Conservation (phyloP, 2,797 vertebrate species). For the Alectoris magna region DNA sequence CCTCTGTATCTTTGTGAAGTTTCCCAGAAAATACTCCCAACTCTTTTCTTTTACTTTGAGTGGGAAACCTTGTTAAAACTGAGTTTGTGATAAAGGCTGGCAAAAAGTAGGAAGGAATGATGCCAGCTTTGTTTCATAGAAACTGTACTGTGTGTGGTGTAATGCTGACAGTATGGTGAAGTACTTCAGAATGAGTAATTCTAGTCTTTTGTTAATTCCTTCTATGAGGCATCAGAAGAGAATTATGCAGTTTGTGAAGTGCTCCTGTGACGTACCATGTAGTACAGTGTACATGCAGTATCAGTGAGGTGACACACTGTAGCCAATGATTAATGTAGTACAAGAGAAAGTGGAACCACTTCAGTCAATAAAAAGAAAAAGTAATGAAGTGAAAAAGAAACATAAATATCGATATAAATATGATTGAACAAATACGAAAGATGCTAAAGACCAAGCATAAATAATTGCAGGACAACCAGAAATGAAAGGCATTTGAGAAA, state of each 20-base stretch:
- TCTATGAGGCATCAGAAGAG: not conserved
- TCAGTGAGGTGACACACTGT: not conserved
- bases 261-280: not conserved
- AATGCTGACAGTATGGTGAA: not conserved
- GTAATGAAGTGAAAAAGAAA: not conserved
- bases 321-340: not conserved
- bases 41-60: not conserved
- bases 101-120: not conserved
- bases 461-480: not conserved
- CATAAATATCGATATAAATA: not conserved
- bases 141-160: not conserved
- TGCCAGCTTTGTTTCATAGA: not conserved
- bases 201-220: not conserved
- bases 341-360: not conserved
- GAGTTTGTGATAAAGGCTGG: not conserved
- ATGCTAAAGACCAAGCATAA: not conserved
- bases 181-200: not conserved
- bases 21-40: fast-evolving
- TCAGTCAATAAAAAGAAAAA: not conserved
- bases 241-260: not conserved
- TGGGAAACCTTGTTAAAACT: not conserved
- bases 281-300: not conserved
- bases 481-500: not conserved
- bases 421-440: not conserved
- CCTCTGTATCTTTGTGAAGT: not conserved